Conservation (phyloP, 2,113 vertebrate genomes). For the Ctenodactylus gundi region DNA sequence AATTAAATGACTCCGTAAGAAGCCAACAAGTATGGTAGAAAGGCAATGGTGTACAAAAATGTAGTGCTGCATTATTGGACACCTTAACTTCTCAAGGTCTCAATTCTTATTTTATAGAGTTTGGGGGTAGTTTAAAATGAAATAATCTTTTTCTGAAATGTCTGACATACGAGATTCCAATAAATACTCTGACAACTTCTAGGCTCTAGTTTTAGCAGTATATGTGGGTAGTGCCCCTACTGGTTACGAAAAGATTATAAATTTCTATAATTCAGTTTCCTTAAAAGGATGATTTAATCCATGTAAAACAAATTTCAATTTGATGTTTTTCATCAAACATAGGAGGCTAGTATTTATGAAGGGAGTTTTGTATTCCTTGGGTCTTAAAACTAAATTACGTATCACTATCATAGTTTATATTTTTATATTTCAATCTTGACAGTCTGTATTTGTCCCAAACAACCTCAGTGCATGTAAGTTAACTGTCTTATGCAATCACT, state of each 20-base stretch:
- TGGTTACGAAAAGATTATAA: constrained; percentile 3
- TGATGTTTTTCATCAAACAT: not conserved
- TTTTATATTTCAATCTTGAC: constrained; percentile 26
- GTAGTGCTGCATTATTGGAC: not conserved
- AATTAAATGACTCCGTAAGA: too few species aligned
- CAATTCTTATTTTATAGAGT: not conserved
- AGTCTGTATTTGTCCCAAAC: not conserved
- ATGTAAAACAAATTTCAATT: not conserved
- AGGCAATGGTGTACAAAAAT: not conserved
- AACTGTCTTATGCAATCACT: not conserved
- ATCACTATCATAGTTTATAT: not conserved
- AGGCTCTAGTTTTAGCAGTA: not conserved
- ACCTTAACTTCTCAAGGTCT: not conserved
- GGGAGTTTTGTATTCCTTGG: not conserved
- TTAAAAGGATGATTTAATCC: not conserved
- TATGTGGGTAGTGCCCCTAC: constrained; percentile 45
- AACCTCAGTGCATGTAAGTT: not conserved
- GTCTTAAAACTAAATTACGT: not conserved
- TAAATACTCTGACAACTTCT: too few species aligned
- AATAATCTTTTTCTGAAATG: not conserved
- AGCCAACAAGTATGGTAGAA: not conserved
- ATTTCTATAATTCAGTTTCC: not conserved
- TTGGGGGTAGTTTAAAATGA: not conserved
- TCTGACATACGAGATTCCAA: not conserved
- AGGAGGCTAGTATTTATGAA: not conserved